A percentile compares a stretch with the other conserved stretches of the same genome.
These are phyloP conservation scores for Pocillopora grandis DNA, from an alignment of 92 coral and sea anemone genomes.

Conservation along the genomic window DNA sequence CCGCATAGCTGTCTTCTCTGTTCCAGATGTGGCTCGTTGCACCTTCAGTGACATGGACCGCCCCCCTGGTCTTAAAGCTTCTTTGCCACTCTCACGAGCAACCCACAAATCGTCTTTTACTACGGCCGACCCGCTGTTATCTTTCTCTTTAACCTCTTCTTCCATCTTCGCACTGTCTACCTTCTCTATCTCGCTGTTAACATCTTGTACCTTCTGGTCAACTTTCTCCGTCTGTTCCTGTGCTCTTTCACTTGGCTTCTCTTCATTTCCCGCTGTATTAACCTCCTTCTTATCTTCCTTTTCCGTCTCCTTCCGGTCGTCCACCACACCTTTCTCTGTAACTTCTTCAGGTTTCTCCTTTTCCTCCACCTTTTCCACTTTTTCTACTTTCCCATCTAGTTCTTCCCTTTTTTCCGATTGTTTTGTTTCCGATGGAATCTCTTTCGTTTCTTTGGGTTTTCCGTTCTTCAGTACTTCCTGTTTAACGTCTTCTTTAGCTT, in stretches of 20 bases:
- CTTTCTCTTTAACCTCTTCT: conserved; percentile 8
- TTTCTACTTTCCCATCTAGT: conserved; percentile 26
- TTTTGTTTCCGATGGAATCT: neutral
- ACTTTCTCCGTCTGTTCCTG: conserved; percentile 8
- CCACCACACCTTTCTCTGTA: neutral
- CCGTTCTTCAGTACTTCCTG: conserved; percentile 16
- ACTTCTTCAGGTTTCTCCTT: conserved; percentile 36
- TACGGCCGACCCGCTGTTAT: conserved; percentile 29
- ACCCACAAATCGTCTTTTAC: conserved; percentile 67
- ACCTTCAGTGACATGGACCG: conserved; percentile 41
- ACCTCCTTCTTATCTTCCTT: conserved; percentile 21
- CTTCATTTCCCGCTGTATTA: conserved; percentile 32
- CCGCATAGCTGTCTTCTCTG: conserved; percentile 47
- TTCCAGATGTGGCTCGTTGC: conserved; percentile 17
- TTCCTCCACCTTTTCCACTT: conserved; percentile 23
- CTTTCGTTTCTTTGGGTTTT: conserved; percentile 23
- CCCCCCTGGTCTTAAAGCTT: conserved; percentile 27
- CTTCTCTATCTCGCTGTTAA: neutral
- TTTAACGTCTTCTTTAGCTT: conserved; percentile 12
- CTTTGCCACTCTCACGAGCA: conserved; percentile 42
- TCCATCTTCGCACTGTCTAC: conserved; percentile 10
- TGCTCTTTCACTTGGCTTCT: conserved; percentile 30
- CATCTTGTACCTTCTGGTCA: neutral
- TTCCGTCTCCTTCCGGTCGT: neutral
- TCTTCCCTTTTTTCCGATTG: conserved; percentile 33